Percentiles rank a stretch among this genome's conserved stretches.
Conservation (phyloP, 64 coral and sea anemone genomes). For the Dendronephthya gigantea region DNA sequence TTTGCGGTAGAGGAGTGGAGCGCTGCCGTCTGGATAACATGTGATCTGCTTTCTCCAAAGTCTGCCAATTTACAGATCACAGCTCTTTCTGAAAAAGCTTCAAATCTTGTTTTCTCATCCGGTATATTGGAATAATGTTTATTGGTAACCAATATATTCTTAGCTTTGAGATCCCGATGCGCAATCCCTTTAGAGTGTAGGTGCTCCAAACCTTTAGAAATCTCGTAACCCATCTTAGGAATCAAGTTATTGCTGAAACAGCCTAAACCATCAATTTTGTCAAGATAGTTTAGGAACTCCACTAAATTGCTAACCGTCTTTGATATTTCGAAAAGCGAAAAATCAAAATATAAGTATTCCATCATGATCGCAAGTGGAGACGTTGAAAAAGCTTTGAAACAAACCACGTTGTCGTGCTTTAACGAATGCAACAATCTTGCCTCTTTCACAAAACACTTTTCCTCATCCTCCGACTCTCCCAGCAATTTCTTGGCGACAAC, state of each 20-base stretch:
- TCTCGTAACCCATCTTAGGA: background rate
- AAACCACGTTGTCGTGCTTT: background rate
- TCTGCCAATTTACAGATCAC: background rate
- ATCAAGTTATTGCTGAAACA: background rate
- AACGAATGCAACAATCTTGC: background rate
- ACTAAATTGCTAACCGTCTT: background rate
- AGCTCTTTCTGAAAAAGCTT: background rate
- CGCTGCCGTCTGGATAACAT: background rate
- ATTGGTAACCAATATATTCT: slow-evolving; percentile 3
- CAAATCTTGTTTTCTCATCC: background rate
- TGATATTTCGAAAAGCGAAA: background rate
- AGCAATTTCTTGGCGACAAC: background rate
- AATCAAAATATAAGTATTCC: slow-evolving; percentile 2
- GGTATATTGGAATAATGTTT: background rate
- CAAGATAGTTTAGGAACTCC: background rate
- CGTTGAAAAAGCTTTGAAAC: background rate
- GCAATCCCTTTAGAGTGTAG: background rate
- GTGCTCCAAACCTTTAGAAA: background rate
- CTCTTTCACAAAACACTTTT: background rate
- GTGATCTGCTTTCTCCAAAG: background rate
- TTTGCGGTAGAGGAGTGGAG: background rate
- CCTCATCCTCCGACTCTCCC: background rate
- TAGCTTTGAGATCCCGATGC: background rate
- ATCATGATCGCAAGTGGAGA: background rate
- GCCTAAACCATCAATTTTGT: background rate